These are phyloP conservation scores for Dryadula phaetusa DNA, from an alignment of 2,888 invertebrate genomes.

Conservation along the genomic window DNA sequence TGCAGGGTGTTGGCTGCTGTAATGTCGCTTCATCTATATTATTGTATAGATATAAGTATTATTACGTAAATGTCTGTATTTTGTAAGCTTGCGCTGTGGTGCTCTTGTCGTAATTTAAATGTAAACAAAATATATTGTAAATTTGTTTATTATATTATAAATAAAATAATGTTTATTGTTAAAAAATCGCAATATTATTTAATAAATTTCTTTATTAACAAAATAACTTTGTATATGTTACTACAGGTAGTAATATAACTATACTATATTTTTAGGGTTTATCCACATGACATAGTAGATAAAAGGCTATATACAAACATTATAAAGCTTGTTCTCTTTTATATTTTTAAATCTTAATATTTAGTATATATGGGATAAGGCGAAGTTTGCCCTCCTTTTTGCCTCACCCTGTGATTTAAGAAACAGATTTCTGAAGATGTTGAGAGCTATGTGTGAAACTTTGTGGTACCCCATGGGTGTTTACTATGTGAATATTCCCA, in stretches of 20 bases:
- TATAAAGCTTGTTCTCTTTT: too few species aligned
- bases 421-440: too few species aligned
- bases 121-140: slow-evolving; percentile 49
- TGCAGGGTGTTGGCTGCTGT: slow-evolving; percentile 83
- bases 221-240: not conserved
- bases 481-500: slow-evolving; percentile 25
- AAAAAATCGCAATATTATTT: slow-evolving; percentile 53
- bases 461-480: slow-evolving; percentile 29
- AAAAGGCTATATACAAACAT: too few species aligned
- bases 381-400: too few species aligned
- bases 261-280: not conserved
- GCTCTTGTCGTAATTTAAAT: slow-evolving; percentile 59
- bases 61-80: slow-evolving; percentile 53
- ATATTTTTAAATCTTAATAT: too few species aligned
- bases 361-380: too few species aligned
- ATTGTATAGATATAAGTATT: slow-evolving; percentile 44
- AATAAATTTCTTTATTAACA: not conserved
- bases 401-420: too few species aligned
- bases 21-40: slow-evolving; percentile 55
- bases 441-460: slow-evolving; percentile 72
- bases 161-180: slow-evolving; percentile 49
- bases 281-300: not conserved
- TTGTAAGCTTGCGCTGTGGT: slow-evolving; percentile 72
- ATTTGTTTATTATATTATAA: slow-evolving; percentile 46
- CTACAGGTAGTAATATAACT: too few species aligned